Base-by-base conservation (phyloP, 2,888 invertebrate genomes). In the Hemistola chrysoprasaria region DNA sequence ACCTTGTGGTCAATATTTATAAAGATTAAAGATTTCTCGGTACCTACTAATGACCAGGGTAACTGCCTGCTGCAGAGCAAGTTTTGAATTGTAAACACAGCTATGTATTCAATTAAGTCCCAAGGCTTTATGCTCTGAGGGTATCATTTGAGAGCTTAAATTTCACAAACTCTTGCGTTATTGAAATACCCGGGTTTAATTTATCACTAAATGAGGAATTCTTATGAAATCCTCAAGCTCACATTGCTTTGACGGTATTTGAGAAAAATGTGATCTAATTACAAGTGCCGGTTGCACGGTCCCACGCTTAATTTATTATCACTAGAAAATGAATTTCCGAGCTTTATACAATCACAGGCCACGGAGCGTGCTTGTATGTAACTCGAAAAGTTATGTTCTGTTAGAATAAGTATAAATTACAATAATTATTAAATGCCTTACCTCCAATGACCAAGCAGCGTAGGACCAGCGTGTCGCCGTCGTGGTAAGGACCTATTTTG, bases 401-500 rank as follows among this genome's bases (percentile, higher is more conserved):
- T n/a, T n/a, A 16, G 16, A 16, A 16, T 16, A 16, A 16, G 2
- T 16, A 3, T 16, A 16, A 16, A 16, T 16, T 16, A n/a, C n/a
- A n/a, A n/a, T n/a, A n/a, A n/a, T n/a, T n/a, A n/a, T n/a, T n/a
- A n/a, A n/a, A n/a, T n/a, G n/a, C n/a, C n/a, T n/a, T 69, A 91
- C 91, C 91, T 84, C 91, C 91, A 46, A 90, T 87, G 11, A 90
- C 91, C 40, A 91, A 78, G 56, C 91, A 92, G 48, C 82, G 87
- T 11, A 92, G 78, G 3, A 90, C 79, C 22, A 92, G 64, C 3
- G 89, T 90, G 57, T 90, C 88, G 11, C 91, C 91, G 53, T 91
- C 91, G 66, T 91, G 90, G 65, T 90, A 90, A 2, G 91, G 91
- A 2, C 91, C 90, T 31, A 90, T 81, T 52, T 67, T 78, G 34